Evolutionary conservation across 1,140 invertebrate genomes (phyloP), one percentile per base, ranked within the genome.

Genomic region (Drosophila funebris): DNA sequence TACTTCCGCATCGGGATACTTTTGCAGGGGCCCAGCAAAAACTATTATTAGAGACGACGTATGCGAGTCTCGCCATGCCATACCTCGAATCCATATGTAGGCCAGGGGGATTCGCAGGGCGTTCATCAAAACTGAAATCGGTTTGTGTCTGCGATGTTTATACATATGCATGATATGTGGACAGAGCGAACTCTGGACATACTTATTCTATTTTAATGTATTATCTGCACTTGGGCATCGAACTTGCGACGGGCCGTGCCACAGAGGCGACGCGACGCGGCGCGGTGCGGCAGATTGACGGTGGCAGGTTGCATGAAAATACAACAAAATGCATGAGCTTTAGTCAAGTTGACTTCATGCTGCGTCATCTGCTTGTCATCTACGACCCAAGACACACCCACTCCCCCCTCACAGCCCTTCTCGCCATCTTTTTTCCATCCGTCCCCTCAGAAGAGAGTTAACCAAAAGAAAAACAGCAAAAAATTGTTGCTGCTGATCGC

Each of bases 211-310:
- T 84, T 85, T 85, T 80, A 80, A 84, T 85, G 82, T 77, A 71
- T 71, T 85, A 85, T 87, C 74, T 85, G 81, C 81, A 87, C 77
- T 84, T 85, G 75, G 78, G 77, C 82, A 87, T 77, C 73, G 77
- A 81, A 85, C 77, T 84, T 73, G 79, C 63, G 60, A 67, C 63
- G 48, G 20, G 46, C 67, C 67, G 37, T 66, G 62, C 62, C 67
- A 54, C 63, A 50, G 48, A 63, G 36, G 54, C 18, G 6, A 6
- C 4, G 46, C 20, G 5, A 16, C 8, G 44, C 9, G 69, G 67
- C 70, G 61, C 63, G 44, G 57, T 14, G 27, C 27, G 31, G 14
- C 44, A 72, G 69, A 72, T 72, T 72, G 69, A 72, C 62, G 54
- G 63, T 62, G 63, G 69, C 69, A 72, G 69, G 69, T 72, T 72